Evolutionary conservation across 2,888 invertebrate species (phyloP).

Genomic region (Polymixis lichenea): DNA sequence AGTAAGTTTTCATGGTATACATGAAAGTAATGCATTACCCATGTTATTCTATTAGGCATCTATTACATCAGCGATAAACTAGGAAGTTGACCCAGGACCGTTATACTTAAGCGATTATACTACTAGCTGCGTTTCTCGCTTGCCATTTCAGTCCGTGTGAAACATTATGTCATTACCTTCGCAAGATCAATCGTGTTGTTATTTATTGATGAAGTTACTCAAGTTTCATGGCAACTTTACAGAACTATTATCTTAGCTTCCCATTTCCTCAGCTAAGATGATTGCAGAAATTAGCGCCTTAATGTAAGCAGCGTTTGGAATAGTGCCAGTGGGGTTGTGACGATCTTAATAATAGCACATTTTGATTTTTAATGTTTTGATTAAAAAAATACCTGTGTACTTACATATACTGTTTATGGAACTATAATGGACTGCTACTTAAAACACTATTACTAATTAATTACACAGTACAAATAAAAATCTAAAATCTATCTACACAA

Average conservation of each 20-base stretch:
- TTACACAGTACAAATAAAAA: not conserved
- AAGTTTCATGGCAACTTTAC: not conserved
- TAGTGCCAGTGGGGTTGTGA: not conserved
- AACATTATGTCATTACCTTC: not conserved
- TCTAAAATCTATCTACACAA: not conserved
- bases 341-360: not conserved
- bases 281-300: conserved; percentile 14
- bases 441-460: not conserved
- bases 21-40: conserved; percentile 37
- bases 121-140: not conserved
- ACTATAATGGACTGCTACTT: not conserved
- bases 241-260: conserved; percentile 1
- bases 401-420: not conserved
- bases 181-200: conserved; percentile 28
- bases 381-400: not conserved
- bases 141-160: not conserved
- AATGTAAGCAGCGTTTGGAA: not conserved
- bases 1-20: conserved; percentile 6
- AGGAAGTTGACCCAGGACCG: not conserved
- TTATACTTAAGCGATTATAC: not conserved
- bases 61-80: conserved; percentile 20
- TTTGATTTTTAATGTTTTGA: not conserved
- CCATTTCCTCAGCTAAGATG: conserved; percentile 11
- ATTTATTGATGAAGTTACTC: conserved; percentile 19
- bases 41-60: conserved; percentile 12